These are phyloP conservation scores for Labeo calbasu DNA, from an alignment of 2,797 vertebrate species.

Conservation along the genomic window DNA sequence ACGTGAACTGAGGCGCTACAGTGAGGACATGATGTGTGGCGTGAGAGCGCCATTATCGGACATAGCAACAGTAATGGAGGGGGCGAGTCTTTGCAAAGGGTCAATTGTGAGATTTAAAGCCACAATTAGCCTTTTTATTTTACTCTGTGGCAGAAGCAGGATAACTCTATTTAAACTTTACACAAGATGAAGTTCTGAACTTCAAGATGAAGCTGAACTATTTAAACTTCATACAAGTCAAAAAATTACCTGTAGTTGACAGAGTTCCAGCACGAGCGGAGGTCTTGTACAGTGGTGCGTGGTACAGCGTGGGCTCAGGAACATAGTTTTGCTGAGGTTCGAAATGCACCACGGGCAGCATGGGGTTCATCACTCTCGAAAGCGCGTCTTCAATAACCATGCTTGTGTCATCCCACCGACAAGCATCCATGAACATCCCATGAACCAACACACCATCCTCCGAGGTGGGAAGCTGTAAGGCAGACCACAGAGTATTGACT, in stretches of 20 bases:
- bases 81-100: no score
- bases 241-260: conserved; percentile 79
- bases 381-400: conserved; percentile 81
- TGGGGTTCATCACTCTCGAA: conserved; percentile 77
- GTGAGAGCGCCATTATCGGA: no score
- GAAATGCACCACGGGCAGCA: conserved; percentile 85
- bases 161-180: not conserved
- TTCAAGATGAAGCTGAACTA: not conserved
- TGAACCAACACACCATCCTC: conserved; percentile 81
- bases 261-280: conserved; percentile 81
- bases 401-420: conserved; percentile 78
- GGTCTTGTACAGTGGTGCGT: conserved; percentile 84
- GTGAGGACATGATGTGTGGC: no score
- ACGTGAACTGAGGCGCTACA: no score
- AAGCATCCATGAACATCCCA: conserved; percentile 84
- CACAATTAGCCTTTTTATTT: not conserved
- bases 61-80: no score
- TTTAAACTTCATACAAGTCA: not conserved
- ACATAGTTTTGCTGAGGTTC: conserved; percentile 84
- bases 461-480: conserved; percentile 75
- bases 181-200: not conserved
- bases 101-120: not conserved
- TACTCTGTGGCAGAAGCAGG: not conserved
- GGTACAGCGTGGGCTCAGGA: conserved; percentile 71
- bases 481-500: not conserved